phyloP scores from a whole-genome alignment of 2,797 vertebrate genomes.

The Chaetophractus vellerosus region DNA sequence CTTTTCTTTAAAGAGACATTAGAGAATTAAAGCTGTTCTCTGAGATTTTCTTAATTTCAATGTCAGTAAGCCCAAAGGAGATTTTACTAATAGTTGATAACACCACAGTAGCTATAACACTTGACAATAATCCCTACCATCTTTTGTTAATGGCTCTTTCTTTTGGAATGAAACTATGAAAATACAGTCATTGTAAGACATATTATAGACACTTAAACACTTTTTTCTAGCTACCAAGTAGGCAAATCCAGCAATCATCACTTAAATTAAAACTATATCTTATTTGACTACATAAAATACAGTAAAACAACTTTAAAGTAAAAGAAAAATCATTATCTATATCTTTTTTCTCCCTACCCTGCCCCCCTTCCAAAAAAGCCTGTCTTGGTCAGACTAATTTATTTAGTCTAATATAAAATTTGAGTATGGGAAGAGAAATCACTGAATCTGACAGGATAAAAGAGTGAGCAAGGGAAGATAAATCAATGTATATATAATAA shows the following conservation, averaged over 20 bases:
- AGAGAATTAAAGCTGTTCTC: not conserved
- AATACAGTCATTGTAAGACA: not conserved
- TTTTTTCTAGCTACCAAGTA: not conserved
- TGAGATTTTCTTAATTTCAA: constrained; percentile 47
- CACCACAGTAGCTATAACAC: not conserved
- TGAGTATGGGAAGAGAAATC: not conserved
- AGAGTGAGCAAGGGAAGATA: not conserved
- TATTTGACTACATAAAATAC: not conserved
- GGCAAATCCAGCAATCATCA: not conserved
- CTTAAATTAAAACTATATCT: not conserved
- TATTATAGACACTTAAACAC: not conserved
- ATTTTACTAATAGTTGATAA: not conserved
- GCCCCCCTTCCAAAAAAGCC: not conserved
- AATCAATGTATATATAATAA: not conserved
- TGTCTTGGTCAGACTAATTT: not conserved
- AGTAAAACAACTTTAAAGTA: not conserved
- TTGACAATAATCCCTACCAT: not conserved
- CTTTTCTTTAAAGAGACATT: constrained; percentile 40
- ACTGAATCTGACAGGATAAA: not conserved
- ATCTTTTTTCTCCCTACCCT: not conserved
- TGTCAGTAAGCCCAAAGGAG: not conserved
- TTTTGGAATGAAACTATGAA: not conserved
- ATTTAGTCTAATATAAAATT: not conserved
- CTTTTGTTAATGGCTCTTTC: not conserved
- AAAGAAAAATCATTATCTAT: not conserved